Percentiles rank a stretch among this genome's conserved stretches.
These are phyloP conservation scores for Tiliqua scincoides DNA, from an alignment of 2,113 vertebrate species.

Conservation along the genomic window DNA sequence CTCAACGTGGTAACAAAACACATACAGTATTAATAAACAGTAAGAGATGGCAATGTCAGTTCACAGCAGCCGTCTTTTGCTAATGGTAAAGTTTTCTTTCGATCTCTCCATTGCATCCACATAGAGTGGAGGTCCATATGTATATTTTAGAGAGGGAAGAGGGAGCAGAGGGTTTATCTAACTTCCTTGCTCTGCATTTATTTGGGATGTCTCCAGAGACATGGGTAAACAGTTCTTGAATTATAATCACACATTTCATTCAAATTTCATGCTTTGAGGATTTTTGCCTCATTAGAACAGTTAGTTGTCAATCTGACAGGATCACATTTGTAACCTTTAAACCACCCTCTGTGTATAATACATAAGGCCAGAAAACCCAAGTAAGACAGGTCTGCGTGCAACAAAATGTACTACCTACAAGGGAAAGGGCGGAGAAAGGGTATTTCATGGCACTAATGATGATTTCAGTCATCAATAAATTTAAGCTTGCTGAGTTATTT, in stretches of 20 bases:
- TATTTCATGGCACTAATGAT: not conserved
- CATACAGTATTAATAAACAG: conserved; percentile 65
- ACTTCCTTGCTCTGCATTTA: conserved; percentile 75
- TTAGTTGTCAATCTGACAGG: conserved; percentile 81
- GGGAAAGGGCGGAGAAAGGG: not conserved
- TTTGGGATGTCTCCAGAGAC: conserved; percentile 76
- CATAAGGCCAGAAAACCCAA: conserved; percentile 43
- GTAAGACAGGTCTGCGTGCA: conserved; percentile 22
- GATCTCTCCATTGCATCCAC: conserved; percentile 19
- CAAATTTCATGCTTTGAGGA: conserved; percentile 86
- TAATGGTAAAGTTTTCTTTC: conserved; percentile 55
- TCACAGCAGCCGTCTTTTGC: conserved; percentile 34
- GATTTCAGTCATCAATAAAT: not conserved
- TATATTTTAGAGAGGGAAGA: conserved; percentile 13
- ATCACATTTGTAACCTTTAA: conserved; percentile 75
- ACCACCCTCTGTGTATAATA: conserved; percentile 67
- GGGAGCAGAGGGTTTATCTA: conserved; percentile 69
- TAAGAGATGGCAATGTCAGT: conserved; percentile 31
- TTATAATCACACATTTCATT: conserved; percentile 90
- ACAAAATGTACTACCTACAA: not conserved
- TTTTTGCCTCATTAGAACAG: conserved; percentile 85
- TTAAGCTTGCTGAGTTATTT: conserved; percentile 20
- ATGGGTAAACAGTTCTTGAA: conserved; percentile 83
- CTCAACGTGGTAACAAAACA: conserved; percentile 56
- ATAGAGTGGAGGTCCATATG: not conserved